These are phyloP conservation scores for Drepana arcuata DNA, from an alignment of 1,140 invertebrate genomes.

Conservation along the genomic window DNA sequence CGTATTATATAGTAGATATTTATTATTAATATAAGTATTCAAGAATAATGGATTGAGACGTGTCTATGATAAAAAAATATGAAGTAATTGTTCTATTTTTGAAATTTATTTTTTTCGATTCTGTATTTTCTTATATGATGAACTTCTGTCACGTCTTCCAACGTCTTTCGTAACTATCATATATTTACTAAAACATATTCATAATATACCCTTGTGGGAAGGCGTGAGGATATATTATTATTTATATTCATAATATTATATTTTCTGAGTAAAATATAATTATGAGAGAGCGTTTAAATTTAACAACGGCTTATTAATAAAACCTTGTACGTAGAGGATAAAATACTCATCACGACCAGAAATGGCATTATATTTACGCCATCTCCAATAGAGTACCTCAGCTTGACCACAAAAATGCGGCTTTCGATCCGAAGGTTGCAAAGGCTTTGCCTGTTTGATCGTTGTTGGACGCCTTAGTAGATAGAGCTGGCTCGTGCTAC, in stretches of 20 bases:
- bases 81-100: no score
- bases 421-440: slow-evolving; percentile 65
- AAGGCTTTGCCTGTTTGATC: slow-evolving; percentile 55
- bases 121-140: no score
- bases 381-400: slow-evolving; percentile 38
- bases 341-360: slow-evolving; percentile 23
- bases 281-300: slow-evolving; percentile 51
- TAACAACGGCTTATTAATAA: no score
- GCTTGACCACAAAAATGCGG: slow-evolving; percentile 63
- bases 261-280: slow-evolving; percentile 8
- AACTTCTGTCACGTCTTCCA: no score
- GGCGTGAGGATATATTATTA: background rate
- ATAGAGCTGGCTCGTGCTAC: slow-evolving; percentile 36
- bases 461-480: slow-evolving; percentile 44
- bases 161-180: no score
- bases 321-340: no score
- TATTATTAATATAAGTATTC: no score
- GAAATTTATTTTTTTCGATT: no score
- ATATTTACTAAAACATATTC: slow-evolving; percentile 2
- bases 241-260: background rate
- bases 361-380: slow-evolving; percentile 39
- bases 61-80: no score
- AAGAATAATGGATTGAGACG: no score
- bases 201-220: background rate
- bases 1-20: no score